Evolutionary conservation across 2,797 vertebrate genomes (phyloP), one percentile per base, ranked within the genome.

Genomic region (Carduelis carduelis): DNA sequence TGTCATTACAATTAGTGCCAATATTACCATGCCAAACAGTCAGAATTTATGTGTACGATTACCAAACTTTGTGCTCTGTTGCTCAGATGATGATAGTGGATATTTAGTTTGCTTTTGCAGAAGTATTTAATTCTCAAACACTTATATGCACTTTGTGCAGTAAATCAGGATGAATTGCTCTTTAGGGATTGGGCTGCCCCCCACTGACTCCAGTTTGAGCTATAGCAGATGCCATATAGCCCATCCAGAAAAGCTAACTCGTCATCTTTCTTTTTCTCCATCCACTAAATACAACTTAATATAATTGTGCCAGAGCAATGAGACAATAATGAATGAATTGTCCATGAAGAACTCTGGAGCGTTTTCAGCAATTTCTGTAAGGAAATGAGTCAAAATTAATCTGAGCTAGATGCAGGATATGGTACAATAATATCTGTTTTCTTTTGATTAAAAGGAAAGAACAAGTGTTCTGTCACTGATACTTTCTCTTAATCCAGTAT

Each of bases 341-440:
- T 59, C 80, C 83, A 35, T 82, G 28, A 87, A 94, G 66, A 95
- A 80, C 26, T 87, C 44, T 75, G 77, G 75, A 92, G 26, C 47
- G 22, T 24, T 89, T 94, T 95, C 91, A 85, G 89, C 63, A 70
- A 72, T 95, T 96, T 85, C 46, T 94, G 30, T 44, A 60, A 93
- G 74, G 75, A 91, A 95, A 87, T 86, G 89, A 94, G 69, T 93
- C 71, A 88, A 95, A 94, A 87, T 64, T 27, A 87, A 89, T 95
- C 60, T 75, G 23, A 95, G 26, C 18, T 93, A 89, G 56, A 89
- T 77, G 64, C 12, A 82, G 53, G 34, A 81, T 46, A 71, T 44
- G 43, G 86, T 69, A 82, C 32, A 91, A 93, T 55, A 87, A 53
- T 30, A 83, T 47, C 50, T 92, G 18, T 22, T 75, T 89, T 85